Evolutionary conservation across 2,797 vertebrate genomes (phyloP).

Genomic region (Nannoperca obscura): DNA sequence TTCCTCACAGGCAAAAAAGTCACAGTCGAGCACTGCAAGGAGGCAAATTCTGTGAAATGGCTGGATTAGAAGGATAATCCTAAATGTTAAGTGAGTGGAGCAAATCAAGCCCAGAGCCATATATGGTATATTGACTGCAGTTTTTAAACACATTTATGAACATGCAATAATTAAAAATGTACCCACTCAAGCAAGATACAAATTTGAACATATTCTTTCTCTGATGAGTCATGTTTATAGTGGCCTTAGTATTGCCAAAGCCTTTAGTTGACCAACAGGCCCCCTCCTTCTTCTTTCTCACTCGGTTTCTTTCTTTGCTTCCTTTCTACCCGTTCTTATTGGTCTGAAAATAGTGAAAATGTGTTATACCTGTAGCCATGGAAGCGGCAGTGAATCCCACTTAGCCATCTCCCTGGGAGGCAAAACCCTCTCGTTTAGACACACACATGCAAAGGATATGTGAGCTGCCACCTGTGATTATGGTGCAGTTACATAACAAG

Average conservation of each 20-base stretch:
- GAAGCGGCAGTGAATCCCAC: slow-evolving; percentile 72
- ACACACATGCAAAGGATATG: slow-evolving; percentile 73
- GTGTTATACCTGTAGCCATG: slow-evolving; percentile 78
- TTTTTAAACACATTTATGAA: background rate
- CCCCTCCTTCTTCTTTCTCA: background rate
- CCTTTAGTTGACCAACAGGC: slow-evolving; percentile 17
- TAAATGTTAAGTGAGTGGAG: background rate
- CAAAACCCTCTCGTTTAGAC: slow-evolving; percentile 75
- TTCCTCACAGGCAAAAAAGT: background rate
- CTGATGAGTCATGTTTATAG: slow-evolving; percentile 51
- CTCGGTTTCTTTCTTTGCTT: slow-evolving; percentile 13
- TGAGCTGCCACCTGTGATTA: slow-evolving; percentile 81
- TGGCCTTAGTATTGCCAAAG: background rate
- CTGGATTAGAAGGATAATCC: background rate
- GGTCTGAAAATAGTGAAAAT: slow-evolving; percentile 65
- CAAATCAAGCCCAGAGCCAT: background rate
- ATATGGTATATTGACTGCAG: background rate
- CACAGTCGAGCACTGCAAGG: background rate
- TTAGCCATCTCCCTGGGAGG: slow-evolving; percentile 72
- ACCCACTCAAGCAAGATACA: background rate
- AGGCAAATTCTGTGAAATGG: background rate
- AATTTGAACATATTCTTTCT: background rate
- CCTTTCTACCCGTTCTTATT: slow-evolving; percentile 31
- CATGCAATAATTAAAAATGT: background rate
- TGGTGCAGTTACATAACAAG: slow-evolving; percentile 75